These are phyloP conservation scores for Nasonia vitripennis DNA, from an alignment of 1,140 invertebrate species.

Conservation along the genomic window DNA sequence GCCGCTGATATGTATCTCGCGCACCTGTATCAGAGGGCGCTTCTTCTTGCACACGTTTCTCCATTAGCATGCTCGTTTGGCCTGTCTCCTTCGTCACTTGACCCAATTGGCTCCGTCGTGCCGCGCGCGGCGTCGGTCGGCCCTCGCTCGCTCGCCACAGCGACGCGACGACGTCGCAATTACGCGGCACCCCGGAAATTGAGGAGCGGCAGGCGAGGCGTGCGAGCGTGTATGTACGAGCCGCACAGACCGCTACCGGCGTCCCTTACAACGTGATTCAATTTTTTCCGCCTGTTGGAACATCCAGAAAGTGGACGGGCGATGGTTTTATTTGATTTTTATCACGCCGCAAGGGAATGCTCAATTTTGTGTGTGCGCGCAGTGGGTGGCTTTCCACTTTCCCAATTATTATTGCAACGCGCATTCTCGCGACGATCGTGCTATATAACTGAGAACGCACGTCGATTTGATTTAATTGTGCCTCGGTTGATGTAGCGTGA, in stretches of 20 bases:
- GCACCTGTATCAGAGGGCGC: not conserved
- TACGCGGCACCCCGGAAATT: constrained; percentile 1
- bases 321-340: too few species aligned
- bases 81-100: constrained; percentile 13
- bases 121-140: not conserved
- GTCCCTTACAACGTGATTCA: not conserved
- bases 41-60: not conserved
- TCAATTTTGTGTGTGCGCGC: not conserved
- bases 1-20: not conserved
- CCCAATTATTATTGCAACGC: too few species aligned
- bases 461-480: not conserved
- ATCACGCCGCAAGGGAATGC: not conserved
- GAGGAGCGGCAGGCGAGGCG: not conserved
- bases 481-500: too few species aligned
- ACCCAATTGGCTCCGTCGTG: not conserved
- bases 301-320: too few species aligned
- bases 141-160: not conserved
- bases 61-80: constrained; percentile 27
- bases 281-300: not conserved
- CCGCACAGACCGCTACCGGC: not conserved
- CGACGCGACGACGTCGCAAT: not conserved
- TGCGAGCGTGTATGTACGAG: too few species aligned
- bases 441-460: too few species aligned
- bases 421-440: too few species aligned
- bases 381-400: not conserved